Evolutionary conservation across 2,113 vertebrate species (phyloP), one percentile per base, ranked within the genome.

Genomic region (Myotis yumanensis): DNA sequence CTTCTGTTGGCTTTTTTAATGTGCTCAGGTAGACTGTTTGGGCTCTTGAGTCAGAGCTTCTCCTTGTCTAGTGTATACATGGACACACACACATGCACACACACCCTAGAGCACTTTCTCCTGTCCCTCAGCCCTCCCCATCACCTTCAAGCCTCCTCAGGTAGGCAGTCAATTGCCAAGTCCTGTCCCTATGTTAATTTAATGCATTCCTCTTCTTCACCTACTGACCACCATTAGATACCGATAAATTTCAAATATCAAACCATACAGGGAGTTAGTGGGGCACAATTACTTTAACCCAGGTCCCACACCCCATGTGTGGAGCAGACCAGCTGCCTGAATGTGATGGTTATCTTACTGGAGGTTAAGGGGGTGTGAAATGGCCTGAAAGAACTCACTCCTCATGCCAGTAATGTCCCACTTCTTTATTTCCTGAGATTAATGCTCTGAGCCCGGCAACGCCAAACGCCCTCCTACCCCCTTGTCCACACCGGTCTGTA

Each of bases 1-100:
- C 59, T 91, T 40, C 84, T 86, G 5, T 37, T 95, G 68, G 11
- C n/a, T 76, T 91, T 96, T 86, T 76, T 57, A 46, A 93, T 82
- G 71, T 37, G 46, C 71, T 95, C 83, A 28, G 20, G 20, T 30
- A 68, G 73, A 64, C 2, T 25, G 3, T 16, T 62, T 51, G n/a
- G 16, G 71, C 71, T 40, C 40, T 84, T 85, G 54, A 79, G 11
- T 32, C 71, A 14, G 23, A 59, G 59, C 35, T 86, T 79, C 59
- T 57, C 51, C 30, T 28, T 25, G 11, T 48, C 17, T 15, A 10
- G 35, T 59, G 11, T n/a, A 51, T 5, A 54, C n/a, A 40, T 9
- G 12, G 5, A 30, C 28, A 48, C 16, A 69, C 20, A 84, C 4
- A 32, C 12, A 40, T 8, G 5, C 10, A 20, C 3, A 28, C 40